Evolutionary conservation across 2,797 vertebrate genomes (phyloP).

Genomic region (Morus bassanus): DNA sequence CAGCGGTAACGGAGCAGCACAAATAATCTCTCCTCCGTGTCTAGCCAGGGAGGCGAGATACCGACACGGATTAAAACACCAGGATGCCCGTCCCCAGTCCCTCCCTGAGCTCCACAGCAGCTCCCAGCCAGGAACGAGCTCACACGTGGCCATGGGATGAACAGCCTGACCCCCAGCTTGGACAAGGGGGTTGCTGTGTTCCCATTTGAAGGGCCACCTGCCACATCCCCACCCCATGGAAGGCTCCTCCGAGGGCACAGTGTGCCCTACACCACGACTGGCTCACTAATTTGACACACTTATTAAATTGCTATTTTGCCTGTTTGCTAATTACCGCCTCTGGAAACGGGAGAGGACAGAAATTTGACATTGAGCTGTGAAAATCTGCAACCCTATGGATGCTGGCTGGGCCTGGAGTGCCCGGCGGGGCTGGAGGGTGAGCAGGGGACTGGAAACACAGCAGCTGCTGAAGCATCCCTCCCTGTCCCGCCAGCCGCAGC

Average conservation of each 20-base stretch:
- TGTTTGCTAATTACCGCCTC: background rate
- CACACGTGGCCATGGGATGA: accelerated
- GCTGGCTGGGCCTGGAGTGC: no score
- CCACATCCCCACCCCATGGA: background rate
- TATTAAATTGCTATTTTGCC: background rate
- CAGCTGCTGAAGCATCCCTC: background rate
- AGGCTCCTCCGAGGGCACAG: background rate
- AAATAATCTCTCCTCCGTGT: background rate
- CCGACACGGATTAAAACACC: accelerated
- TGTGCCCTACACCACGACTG: accelerated
- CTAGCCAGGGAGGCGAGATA: background rate
- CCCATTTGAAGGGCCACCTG: background rate
- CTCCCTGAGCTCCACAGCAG: accelerated
- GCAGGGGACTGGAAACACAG: accelerated
- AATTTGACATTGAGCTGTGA: background rate
- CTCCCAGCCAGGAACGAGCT: background rate
- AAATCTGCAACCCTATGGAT: background rate
- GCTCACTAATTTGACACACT: background rate
- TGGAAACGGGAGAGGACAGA: background rate
- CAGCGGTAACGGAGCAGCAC: background rate
- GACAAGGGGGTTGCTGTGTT: background rate
- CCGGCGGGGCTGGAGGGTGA: accelerated
- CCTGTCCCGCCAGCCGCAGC: accelerated
- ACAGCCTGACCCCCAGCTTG: background rate
- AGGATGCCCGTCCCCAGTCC: background rate